Evolutionary conservation across 2,113 vertebrate genomes (phyloP).

Genomic region (Pelobates fuscus): DNA sequence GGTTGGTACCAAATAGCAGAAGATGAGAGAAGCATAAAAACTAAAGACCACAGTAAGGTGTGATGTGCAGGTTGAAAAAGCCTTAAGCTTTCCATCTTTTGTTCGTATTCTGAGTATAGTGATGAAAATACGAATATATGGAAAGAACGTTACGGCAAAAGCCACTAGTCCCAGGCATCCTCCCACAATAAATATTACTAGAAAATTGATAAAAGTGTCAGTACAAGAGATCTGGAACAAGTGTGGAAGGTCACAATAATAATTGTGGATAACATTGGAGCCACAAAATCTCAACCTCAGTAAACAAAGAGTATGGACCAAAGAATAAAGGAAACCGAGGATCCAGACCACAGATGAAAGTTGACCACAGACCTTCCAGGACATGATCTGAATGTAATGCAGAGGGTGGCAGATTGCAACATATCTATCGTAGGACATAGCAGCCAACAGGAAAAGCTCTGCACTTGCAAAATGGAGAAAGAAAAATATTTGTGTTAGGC

Average conservation of each 20-base stretch:
- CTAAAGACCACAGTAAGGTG: constrained; percentile 4
- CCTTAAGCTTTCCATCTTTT: background rate
- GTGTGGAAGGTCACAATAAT: constrained; percentile 21
- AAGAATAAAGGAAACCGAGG: constrained; percentile 18
- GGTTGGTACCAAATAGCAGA: background rate
- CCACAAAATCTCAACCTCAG: constrained; percentile 6
- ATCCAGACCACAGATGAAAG: constrained; percentile 38
- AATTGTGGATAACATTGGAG: background rate
- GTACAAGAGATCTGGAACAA: constrained; percentile 20
- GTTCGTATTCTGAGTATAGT: background rate
- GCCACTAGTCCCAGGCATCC: background rate
- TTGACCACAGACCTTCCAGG: constrained; percentile 23
- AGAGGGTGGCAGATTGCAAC: constrained; percentile 58
- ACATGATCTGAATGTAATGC: constrained; percentile 55
- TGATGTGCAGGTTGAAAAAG: constrained; percentile 16
- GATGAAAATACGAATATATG: background rate
- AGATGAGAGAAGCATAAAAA: constrained; percentile 1
- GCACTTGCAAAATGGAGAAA: constrained; percentile 52
- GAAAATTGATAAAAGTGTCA: background rate
- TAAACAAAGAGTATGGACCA: constrained; percentile 29
- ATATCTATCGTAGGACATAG: constrained; percentile 58
- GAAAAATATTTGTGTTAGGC: constrained; percentile 55
- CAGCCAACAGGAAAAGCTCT: constrained; percentile 54
- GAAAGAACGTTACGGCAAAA: background rate
- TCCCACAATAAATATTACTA: background rate